phyloP scores from a whole-genome alignment of 2,888 invertebrate genomes.

The Zygaena filipendulae region DNA sequence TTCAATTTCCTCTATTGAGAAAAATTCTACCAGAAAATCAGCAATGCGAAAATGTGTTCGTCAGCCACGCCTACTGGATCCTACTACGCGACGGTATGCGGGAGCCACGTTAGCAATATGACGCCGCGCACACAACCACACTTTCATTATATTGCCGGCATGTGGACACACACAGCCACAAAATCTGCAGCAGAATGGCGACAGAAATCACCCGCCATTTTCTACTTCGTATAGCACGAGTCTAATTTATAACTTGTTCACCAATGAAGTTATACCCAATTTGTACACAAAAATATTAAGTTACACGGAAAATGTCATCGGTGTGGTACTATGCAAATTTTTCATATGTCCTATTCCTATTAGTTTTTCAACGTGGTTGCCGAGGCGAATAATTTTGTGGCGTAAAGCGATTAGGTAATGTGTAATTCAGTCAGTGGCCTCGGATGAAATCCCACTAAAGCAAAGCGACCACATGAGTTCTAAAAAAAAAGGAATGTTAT shows the following conservation, averaged over 20 bases:
- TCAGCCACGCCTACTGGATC: slow-evolving; percentile 36
- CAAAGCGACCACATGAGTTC: slow-evolving; percentile 44
- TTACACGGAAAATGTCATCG: no score
- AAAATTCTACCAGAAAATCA: slow-evolving; percentile 38
- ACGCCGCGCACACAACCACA: no score
- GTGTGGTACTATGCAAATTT: no score
- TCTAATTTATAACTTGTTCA: no score
- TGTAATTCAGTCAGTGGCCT: slow-evolving; percentile 51
- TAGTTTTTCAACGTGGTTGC: no score
- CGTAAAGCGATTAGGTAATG: slow-evolving; percentile 51
- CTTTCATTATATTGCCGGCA: no score
- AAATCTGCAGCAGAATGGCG: slow-evolving; percentile 26
- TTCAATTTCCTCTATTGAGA: slow-evolving; percentile 12
- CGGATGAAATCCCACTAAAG: slow-evolving; percentile 48
- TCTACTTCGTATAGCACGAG: no score
- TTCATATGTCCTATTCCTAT: no score
- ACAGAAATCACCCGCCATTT: slow-evolving; percentile 39
- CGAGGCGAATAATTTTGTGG: no score
- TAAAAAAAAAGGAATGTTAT: no score
- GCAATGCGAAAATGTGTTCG: slow-evolving; percentile 34
- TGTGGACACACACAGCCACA: slow-evolving; percentile 24
- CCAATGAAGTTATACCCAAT: no score
- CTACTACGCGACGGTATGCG: slow-evolving; percentile 33
- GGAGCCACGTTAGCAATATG: slow-evolving; percentile 36
- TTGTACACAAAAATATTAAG: no score